Conservation (phyloP, 2,113 vertebrate species). For the Bos taurus region ARS-UCD2.0 NC_037333.1:25595001-25595500, state of each 20-base stretch:
- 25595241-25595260: neutral
- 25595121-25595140: neutral
- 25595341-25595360: neutral
- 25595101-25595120: neutral
- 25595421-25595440: neutral
- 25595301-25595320: neutral
- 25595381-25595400: neutral
- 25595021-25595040: neutral
- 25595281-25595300: neutral
- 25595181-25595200: neutral
- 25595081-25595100: neutral
- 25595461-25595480: neutral
- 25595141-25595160: neutral
- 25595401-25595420: neutral
- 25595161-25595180: neutral
- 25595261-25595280: neutral
- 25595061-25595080: neutral
- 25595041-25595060: neutral
- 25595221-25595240: neutral
- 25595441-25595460: neutral
- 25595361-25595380: neutral
- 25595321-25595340: neutral
- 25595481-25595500: neutral
- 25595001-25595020: neutral
- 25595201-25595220: neutral